phyloP scores from a whole-genome alignment of 2,797 vertebrate species.

The Leptatherina wallacei region DNA sequence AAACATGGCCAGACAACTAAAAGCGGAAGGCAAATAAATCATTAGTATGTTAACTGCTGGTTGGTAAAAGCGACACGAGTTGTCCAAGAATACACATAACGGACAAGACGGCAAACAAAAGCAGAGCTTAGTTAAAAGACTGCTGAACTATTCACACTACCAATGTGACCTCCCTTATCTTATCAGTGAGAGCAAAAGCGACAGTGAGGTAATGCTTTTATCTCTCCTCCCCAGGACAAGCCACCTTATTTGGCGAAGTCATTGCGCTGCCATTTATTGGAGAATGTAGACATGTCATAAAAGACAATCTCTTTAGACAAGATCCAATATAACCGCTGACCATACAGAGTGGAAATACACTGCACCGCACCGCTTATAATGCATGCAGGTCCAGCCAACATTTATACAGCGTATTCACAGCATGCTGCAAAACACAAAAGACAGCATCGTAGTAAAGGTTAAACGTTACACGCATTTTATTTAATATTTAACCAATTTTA shows the following conservation, averaged over 20 bases:
- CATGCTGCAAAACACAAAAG: background rate
- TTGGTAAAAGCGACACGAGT: constrained; percentile 11
- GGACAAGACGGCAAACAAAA: constrained; percentile 36
- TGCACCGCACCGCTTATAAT: background rate
- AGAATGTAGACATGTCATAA: constrained; percentile 21
- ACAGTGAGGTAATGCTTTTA: constrained; percentile 57
- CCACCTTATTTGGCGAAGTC: constrained; percentile 35
- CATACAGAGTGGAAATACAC: background rate
- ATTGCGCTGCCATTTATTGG: constrained; percentile 36
- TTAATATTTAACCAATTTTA: background rate
- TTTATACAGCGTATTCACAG: background rate
- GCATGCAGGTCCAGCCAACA: background rate
- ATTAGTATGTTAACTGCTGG: constrained; percentile 23
- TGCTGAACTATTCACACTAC: constrained; percentile 47
- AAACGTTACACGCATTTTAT: background rate
- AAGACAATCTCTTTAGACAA: constrained; percentile 18
- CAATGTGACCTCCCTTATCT: constrained; percentile 70
- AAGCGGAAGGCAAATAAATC: constrained; percentile 41
- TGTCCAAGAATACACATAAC: constrained; percentile 17
- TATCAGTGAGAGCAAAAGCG: constrained; percentile 46
- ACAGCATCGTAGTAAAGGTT: background rate
- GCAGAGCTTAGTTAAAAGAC: constrained; percentile 42
- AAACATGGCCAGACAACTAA: constrained; percentile 20
- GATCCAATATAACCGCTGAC: constrained; percentile 24
- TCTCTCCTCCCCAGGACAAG: constrained; percentile 50